phyloP scores from a whole-genome alignment of 2,888 invertebrate genomes.

The Microchrysa polita region DNA sequence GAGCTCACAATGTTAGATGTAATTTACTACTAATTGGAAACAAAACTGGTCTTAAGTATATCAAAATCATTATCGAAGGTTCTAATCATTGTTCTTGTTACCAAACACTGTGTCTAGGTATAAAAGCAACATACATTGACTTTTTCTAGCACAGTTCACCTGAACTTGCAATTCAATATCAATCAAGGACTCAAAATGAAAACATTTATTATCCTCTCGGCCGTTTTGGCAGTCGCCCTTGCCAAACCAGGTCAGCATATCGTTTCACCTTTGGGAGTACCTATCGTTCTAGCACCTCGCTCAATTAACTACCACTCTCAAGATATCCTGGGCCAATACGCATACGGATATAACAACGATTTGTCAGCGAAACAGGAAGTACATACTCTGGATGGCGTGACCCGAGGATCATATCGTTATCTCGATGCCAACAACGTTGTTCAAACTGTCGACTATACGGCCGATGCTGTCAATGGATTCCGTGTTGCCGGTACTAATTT shows the following conservation, averaged over 20 bases:
- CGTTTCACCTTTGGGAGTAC: background rate
- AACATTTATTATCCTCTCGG: slow-evolving; percentile 55
- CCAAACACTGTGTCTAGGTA: too few relatives aligned
- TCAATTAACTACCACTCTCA: slow-evolving; percentile 66
- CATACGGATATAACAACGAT: slow-evolving; percentile 67
- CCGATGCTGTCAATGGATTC: slow-evolving; percentile 67
- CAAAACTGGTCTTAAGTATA: too few relatives aligned
- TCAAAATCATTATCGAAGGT: too few relatives aligned
- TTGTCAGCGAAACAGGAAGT: slow-evolving; percentile 67
- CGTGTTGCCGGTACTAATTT: slow-evolving; percentile 68
- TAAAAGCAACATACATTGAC: slow-evolving; percentile 40
- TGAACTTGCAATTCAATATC: slow-evolving; percentile 57
- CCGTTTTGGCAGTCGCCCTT: slow-evolving; percentile 54
- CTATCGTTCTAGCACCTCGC: slow-evolving; percentile 1
- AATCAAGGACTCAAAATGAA: slow-evolving; percentile 56
- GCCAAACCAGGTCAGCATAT: slow-evolving; percentile 47
- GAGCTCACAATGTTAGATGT: too few relatives aligned
- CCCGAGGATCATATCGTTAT: slow-evolving; percentile 68
- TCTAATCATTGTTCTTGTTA: too few relatives aligned
- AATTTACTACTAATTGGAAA: too few relatives aligned
- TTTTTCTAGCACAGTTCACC: slow-evolving; percentile 50
- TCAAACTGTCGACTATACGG: slow-evolving; percentile 66
- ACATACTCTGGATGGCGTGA: slow-evolving; percentile 66
- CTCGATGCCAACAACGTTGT: slow-evolving; percentile 67
- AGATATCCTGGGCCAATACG: slow-evolving; percentile 68